These are phyloP conservation scores for Criorhina ranunculi DNA, from an alignment of 2,888 invertebrate species.

Conservation along the genomic window DNA sequence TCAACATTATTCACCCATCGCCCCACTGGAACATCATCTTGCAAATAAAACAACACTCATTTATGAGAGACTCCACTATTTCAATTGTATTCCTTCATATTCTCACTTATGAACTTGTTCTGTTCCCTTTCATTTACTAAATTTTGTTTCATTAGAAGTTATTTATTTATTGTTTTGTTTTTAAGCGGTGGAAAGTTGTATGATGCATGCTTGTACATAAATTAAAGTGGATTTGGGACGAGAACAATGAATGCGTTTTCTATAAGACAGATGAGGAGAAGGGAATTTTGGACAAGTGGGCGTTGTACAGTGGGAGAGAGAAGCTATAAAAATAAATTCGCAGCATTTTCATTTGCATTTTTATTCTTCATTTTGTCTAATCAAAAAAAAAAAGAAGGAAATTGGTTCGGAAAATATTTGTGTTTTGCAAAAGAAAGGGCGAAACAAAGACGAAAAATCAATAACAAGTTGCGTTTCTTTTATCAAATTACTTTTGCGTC, in stretches of 20 bases:
- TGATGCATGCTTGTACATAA: conserved; percentile 37
- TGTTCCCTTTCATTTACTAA: conserved; percentile 29
- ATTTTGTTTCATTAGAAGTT: conserved; percentile 1
- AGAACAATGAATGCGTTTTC: conserved; percentile 7
- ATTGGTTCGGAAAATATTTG: conserved; percentile 11
- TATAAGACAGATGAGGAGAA: not conserved
- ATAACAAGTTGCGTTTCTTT: conserved; percentile 47
- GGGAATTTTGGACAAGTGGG: too few relatives aligned
- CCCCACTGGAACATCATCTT: too few relatives aligned
- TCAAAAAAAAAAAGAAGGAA: conserved; percentile 21
- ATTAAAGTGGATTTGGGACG: conserved; percentile 20
- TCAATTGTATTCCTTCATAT: conserved; percentile 35
- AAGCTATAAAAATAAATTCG: conserved; percentile 51
- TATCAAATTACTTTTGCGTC: conserved; percentile 50
- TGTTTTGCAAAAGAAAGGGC: conserved; percentile 47
- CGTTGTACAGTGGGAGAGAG: not conserved
- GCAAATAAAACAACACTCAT: conserved; percentile 27
- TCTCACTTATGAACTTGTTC: conserved; percentile 23
- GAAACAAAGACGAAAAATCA: conserved; percentile 40
- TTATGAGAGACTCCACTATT: conserved; percentile 36
- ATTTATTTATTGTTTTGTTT: conserved; percentile 4
- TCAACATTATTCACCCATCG: too few relatives aligned
- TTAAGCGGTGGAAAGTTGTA: conserved; percentile 23
- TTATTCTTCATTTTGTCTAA: conserved; percentile 62
- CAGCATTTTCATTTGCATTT: conserved; percentile 55